Evolutionary conservation across 2,797 vertebrate species (phyloP).

Genomic region (Okamejei kenojei): DNA sequence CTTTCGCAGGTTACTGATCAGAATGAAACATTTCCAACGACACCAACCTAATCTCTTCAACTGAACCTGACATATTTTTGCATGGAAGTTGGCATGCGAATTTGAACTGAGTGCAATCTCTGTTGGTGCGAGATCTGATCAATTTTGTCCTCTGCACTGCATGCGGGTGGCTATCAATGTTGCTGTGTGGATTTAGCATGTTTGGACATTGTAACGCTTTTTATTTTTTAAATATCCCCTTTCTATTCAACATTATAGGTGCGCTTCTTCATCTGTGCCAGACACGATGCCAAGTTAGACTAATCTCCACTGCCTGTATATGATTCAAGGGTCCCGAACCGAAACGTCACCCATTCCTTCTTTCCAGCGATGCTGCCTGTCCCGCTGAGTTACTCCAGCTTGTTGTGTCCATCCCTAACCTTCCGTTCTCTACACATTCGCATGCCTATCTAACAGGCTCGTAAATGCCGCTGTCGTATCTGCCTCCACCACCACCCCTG

Average conservation of each 20-base stretch:
- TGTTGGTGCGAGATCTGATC: background rate
- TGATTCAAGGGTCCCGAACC: too few species aligned
- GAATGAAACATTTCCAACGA: background rate
- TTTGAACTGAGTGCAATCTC: background rate
- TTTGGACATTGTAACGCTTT: background rate
- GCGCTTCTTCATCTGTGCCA: background rate
- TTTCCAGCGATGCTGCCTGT: too few species aligned
- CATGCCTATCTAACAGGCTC: too few species aligned
- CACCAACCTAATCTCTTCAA: background rate
- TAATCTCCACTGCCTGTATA: too few species aligned
- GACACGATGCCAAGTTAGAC: too few species aligned
- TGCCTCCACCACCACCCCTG: too few species aligned
- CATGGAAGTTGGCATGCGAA: background rate
- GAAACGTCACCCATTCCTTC: too few species aligned
- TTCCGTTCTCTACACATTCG: too few species aligned
- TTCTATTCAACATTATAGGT: background rate
- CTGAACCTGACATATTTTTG: background rate
- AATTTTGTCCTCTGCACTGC: background rate
- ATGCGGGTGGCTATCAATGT: background rate
- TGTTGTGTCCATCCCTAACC: too few species aligned
- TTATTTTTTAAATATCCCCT: background rate
- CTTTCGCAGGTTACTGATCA: background rate
- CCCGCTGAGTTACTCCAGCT: too few species aligned
- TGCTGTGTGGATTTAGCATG: slow-evolving; percentile 14
- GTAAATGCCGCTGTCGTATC: too few species aligned